These are phyloP conservation scores for Pelobates cultripes DNA, from an alignment of 2,797 vertebrate genomes.

Conservation along the genomic window DNA sequence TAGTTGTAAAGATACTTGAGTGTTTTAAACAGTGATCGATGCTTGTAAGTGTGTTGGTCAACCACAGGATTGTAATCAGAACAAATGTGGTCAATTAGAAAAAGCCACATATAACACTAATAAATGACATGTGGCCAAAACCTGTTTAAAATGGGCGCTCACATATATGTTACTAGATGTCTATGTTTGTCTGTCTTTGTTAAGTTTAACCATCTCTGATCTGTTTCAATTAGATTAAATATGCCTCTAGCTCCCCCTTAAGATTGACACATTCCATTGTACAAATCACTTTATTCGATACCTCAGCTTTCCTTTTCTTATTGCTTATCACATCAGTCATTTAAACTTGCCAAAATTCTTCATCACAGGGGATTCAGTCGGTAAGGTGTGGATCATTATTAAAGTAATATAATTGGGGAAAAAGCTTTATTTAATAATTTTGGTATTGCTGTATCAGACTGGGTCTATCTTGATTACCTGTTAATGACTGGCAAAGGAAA, in stretches of 20 bases:
- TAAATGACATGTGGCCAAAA: conserved; percentile 55
- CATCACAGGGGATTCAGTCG: neutral
- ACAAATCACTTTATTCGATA: no score
- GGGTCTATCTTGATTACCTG: neutral
- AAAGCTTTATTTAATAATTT: neutral
- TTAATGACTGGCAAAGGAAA: neutral
- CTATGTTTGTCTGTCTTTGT: no score
- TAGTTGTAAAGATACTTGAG: conserved; percentile 25
- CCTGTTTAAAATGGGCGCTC: conserved; percentile 4
- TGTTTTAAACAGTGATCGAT: conserved; percentile 61
- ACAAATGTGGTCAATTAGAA: conserved; percentile 53
- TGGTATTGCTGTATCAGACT: neutral
- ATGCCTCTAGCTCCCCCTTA: no score
- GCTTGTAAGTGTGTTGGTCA: conserved; percentile 61
- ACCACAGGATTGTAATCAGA: conserved; percentile 59
- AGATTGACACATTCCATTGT: no score
- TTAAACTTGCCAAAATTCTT: neutral
- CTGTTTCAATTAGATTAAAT: no score
- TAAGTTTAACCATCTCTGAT: no score
- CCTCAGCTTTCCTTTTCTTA: no score
- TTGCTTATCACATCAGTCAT: neutral
- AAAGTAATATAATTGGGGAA: neutral
- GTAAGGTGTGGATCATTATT: neutral
- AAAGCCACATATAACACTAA: conserved; percentile 51
- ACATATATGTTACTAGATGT: neutral